Base-by-base conservation (phyloP, 2,888 invertebrate species). In the Megastigmus dorsalis region DNA sequence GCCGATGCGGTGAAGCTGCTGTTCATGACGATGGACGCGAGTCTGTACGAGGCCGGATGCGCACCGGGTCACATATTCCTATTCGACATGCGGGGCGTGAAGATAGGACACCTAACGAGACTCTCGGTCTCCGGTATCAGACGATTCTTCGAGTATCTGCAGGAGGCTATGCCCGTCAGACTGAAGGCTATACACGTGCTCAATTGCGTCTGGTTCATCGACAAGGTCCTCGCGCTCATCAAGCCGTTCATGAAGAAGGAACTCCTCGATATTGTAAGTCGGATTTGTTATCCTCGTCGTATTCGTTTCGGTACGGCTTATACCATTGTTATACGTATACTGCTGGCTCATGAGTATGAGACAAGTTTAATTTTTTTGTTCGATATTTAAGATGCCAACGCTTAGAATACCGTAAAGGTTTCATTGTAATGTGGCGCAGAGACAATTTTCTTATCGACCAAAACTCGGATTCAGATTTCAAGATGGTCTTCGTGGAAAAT, bases 101-200 rank as follows among this genome's bases (percentile, higher is more conserved):
- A 89, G 74, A 85, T 92, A 23, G 89, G 91, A 0, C 93, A 93
- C 83, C 83, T 93, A 13, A 90, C 91, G 2, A 87, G 90, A 80
- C 87, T 92, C 15, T 91, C 91, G 74, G 86, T 93, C 69, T 89
- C 90, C 62, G 88, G 91, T 0, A 84, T 93, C 0, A 90, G 91
- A 45, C 91, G 91, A 82, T 92, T 93, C 85, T 92, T 93, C 88
- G 89, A 90, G 74, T 94, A 92, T 84, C 85, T 93, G 2, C 93
- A 94, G 84, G 93, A 94, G 80, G 93, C 91, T 15, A 85, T 92
- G 85, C 93, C 93, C 0, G 90, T 93, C 2, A 90, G 92, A 71
- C 89, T 94, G 85, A 90, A 90, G 78, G 91, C 90, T 0, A 92
- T 93, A 67, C 93, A 94, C 83, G 90, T 94, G 0, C 85, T 94